phyloP scores from a whole-genome alignment of 1,140 invertebrate genomes.

The Leptinotarsa texana region DNA sequence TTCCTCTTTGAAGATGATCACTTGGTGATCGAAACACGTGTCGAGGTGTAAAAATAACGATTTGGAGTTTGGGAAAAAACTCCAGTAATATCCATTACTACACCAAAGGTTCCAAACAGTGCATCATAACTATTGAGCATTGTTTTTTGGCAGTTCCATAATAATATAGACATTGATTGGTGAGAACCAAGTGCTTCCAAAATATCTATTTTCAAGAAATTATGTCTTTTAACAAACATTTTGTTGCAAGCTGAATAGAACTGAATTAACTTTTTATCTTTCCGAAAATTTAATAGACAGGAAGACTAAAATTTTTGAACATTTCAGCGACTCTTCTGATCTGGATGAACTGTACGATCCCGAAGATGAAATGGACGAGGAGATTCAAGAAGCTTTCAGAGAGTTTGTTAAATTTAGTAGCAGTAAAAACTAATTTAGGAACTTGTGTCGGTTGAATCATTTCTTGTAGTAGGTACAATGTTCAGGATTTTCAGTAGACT shows the following conservation, averaged over 20 bases:
- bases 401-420: conserved; percentile 55
- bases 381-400: conserved; percentile 59
- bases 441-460: background rate
- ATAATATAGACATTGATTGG: background rate
- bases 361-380: conserved; percentile 61
- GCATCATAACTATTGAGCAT: background rate
- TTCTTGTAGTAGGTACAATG: background rate
- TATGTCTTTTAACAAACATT: background rate
- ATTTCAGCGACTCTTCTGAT: conserved; percentile 53
- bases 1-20: too few relatives aligned
- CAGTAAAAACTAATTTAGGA: conserved; percentile 24
- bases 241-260: background rate
- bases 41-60: too few relatives aligned
- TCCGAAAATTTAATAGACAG: too few relatives aligned
- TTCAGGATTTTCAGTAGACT: background rate
- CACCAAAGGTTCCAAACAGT: too few relatives aligned
- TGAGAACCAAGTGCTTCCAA: background rate
- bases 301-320: background rate
- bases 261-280: background rate
- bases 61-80: too few relatives aligned
- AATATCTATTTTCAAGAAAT: background rate
- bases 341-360: conserved; percentile 57
- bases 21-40: too few relatives aligned
- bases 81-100: too few relatives aligned
- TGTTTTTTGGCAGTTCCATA: background rate